Conservation (phyloP, 2,888 invertebrate species). For the Drosophila putrida region DNA sequence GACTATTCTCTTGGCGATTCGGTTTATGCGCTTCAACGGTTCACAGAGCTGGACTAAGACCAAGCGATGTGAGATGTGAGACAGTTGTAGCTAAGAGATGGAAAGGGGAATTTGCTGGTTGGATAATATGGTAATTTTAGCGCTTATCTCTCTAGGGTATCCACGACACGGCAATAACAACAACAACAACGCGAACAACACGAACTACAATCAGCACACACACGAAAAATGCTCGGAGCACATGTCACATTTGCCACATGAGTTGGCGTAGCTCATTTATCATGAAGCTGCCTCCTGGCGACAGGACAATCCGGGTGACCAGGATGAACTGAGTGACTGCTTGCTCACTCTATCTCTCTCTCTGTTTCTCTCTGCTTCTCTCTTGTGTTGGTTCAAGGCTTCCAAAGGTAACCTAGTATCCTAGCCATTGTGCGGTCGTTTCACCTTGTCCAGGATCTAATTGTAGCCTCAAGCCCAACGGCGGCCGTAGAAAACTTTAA, state of each 20-base stretch:
- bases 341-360: no score
- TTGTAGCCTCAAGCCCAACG: constrained; percentile 52
- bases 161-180: constrained; percentile 22
- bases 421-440: constrained; percentile 47
- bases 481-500: constrained; percentile 54
- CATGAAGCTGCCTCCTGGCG: constrained; percentile 50
- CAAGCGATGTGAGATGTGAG: constrained; percentile 6
- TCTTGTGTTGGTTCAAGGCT: constrained; percentile 57
- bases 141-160: constrained; percentile 54
- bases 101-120: constrained; percentile 12
- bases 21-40: constrained; percentile 41
- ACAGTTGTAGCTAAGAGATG: constrained; percentile 1
- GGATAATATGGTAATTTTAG: constrained; percentile 67
- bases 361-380: not conserved
- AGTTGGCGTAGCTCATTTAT: constrained; percentile 71
- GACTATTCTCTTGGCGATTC: constrained; percentile 19
- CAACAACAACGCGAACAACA: constrained; percentile 20
- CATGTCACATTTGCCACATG: constrained; percentile 79
- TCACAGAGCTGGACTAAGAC: constrained; percentile 16
- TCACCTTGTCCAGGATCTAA: constrained; percentile 51
- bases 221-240: constrained; percentile 68
- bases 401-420: constrained; percentile 35
- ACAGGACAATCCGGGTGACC: constrained; percentile 14
- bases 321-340: constrained; percentile 8
- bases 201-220: constrained; percentile 43